Percentiles rank a stretch among this genome's conserved stretches.
Conservation (phyloP, 2,797 vertebrate genomes). For the Danionella dracula region DNA sequence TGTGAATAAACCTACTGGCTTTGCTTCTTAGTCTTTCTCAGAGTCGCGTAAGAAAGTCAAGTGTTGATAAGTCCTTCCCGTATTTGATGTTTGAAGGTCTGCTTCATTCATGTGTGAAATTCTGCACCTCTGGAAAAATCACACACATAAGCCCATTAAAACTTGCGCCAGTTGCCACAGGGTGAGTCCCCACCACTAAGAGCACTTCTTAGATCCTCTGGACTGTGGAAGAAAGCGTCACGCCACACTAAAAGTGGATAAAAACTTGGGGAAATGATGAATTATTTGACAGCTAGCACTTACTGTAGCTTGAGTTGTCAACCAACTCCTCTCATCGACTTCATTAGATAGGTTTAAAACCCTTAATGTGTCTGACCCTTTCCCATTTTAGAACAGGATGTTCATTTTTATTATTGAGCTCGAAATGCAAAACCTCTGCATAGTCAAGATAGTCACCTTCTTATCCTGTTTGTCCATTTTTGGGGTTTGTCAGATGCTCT, state of each 20-base stretch:
- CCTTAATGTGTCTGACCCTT: no score
- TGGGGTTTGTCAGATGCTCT: no score
- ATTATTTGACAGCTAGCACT: constrained; percentile 20
- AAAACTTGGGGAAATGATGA: constrained; percentile 11
- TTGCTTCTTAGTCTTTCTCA: constrained; percentile 12
- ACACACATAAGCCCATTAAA: constrained; percentile 30
- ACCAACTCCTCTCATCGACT: constrained; percentile 1
- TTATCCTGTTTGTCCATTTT: no score
- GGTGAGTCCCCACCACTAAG: not conserved
- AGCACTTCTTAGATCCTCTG: not conserved
- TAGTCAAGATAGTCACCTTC: no score
- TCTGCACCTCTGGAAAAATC: constrained; percentile 41
- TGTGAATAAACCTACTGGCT: constrained; percentile 16
- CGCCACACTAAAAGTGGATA: not conserved
- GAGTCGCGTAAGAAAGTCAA: constrained; percentile 33
- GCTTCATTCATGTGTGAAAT: constrained; percentile 41
- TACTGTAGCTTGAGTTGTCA: not conserved
- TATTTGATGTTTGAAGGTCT: constrained; percentile 50
- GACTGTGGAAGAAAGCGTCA: not conserved
- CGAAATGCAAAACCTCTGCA: no score
- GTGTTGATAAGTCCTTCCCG: constrained; percentile 30
- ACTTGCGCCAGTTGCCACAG: constrained; percentile 16
- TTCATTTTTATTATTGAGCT: no score
- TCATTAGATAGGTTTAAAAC: not conserved
- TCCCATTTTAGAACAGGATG: no score